These are phyloP conservation scores for Sitta carolinensis DNA, from an alignment of 2,797 vertebrate species.

Conservation along the genomic window DNA sequence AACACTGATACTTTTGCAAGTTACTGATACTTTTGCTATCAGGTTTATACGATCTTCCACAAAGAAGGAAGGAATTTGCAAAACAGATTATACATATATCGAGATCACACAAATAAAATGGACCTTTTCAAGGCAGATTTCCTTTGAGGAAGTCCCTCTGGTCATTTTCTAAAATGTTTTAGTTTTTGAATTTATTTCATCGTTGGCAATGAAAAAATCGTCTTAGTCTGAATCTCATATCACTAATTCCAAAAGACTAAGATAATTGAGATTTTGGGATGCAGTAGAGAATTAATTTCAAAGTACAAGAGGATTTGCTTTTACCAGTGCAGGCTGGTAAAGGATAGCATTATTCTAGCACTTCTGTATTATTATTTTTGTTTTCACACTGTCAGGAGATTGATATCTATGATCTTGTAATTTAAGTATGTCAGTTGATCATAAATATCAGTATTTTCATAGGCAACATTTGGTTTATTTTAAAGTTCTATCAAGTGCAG, in stretches of 20 bases:
- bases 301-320: background rate
- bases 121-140: background rate
- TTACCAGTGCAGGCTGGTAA: background rate
- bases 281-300: background rate
- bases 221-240: background rate
- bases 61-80: background rate
- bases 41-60: background rate
- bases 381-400: background rate
- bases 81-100: background rate
- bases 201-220: background rate
- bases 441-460: background rate
- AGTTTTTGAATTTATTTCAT: background rate
- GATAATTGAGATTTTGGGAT: background rate
- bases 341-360: background rate
- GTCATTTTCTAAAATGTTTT: background rate
- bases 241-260: background rate
- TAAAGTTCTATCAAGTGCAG: background rate
- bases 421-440: background rate
- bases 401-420: background rate
- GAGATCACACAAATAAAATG: background rate
- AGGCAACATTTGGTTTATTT: background rate
- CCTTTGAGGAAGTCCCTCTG: background rate
- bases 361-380: background rate
- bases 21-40: background rate
- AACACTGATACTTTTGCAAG: background rate